phyloP scores from a whole-genome alignment of 2,888 invertebrate genomes.

The Apocheima hispidaria region DNA sequence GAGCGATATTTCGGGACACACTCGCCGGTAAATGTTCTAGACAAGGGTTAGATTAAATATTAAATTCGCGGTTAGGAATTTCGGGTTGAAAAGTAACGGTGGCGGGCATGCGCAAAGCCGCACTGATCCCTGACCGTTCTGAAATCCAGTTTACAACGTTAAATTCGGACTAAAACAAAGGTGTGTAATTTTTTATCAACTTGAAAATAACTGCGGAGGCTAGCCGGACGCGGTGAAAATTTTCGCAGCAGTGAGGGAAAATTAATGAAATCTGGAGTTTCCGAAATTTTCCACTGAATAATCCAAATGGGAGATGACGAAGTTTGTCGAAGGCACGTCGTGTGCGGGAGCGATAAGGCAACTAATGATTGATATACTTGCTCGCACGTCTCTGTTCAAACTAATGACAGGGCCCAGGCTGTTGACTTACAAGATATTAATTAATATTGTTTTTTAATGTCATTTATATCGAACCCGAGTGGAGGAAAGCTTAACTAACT shows the following conservation, averaged over 20 bases:
- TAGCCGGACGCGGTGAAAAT: slow-evolving; percentile 50
- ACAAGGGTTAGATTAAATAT: slow-evolving; percentile 85
- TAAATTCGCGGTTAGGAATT: slow-evolving; percentile 84
- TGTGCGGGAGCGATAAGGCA: slow-evolving; percentile 76
- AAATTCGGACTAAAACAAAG: slow-evolving; percentile 73
- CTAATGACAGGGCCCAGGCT: slow-evolving; percentile 82
- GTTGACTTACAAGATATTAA: slow-evolving; percentile 85
- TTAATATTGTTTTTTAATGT: slow-evolving; percentile 77
- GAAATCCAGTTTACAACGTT: slow-evolving; percentile 71
- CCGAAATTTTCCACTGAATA: slow-evolving; percentile 59
- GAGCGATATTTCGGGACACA: slow-evolving; percentile 76
- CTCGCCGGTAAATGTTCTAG: slow-evolving; percentile 80
- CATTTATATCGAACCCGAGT: slow-evolving; percentile 24
- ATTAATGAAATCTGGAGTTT: slow-evolving; percentile 58
- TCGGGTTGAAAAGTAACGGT: slow-evolving; percentile 79
- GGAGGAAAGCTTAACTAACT: slow-evolving; percentile 8
- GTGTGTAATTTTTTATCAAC: slow-evolving; percentile 73
- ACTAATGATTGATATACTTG: slow-evolving; percentile 84
- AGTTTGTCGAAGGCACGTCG: slow-evolving; percentile 69
- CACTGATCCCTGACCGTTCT: slow-evolving; percentile 65
- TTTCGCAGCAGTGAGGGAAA: slow-evolving; percentile 45
- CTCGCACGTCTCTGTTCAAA: slow-evolving; percentile 78
- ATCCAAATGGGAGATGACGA: slow-evolving; percentile 64
- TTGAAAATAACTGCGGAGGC: slow-evolving; percentile 56
- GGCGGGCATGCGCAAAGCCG: slow-evolving; percentile 68